A percentile compares a stretch with the other conserved stretches of the same genome.
phyloP scores from a whole-genome alignment of 2,888 invertebrate genomes.

The Hirtodrosophila alboralis region DNA sequence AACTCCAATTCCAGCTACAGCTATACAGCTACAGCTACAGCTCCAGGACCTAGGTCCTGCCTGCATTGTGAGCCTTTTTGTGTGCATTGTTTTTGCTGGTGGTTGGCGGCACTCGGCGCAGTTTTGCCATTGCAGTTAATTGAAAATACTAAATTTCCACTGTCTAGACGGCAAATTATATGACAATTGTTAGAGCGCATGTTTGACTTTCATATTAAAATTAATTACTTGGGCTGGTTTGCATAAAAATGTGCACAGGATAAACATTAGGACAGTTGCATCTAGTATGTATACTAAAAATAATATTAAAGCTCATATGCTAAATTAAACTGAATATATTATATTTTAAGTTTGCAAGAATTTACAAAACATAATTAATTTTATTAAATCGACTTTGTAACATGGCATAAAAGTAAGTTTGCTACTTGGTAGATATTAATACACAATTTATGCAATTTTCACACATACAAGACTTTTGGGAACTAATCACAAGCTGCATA shows the following conservation, averaged over 20 bases:
- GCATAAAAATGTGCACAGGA: conserved; percentile 58
- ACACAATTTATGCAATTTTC: conserved; percentile 43
- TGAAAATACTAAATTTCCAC: conserved; percentile 83
- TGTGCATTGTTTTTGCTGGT: conserved; percentile 62
- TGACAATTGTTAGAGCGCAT: conserved; percentile 82
- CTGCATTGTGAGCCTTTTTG: conserved; percentile 72
- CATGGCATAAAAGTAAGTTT: conserved; percentile 10
- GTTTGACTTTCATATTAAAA: conserved; percentile 80
- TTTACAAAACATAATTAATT: not conserved
- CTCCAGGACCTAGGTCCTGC: conserved; percentile 7
- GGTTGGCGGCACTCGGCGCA: conserved; percentile 34
- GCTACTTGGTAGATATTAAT: conserved; percentile 14
- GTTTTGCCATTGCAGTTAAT: conserved; percentile 81
- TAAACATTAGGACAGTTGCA: conserved; percentile 35
- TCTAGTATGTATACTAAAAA: too few relatives aligned
- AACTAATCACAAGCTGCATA: conserved; percentile 38
- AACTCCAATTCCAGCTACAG: conserved; percentile 3
- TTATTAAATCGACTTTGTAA: not conserved
- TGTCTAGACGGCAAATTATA: conserved; percentile 84
- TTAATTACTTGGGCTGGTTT: conserved; percentile 77
- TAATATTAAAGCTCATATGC: too few relatives aligned
- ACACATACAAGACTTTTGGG: conserved; percentile 31
- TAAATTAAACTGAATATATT: too few relatives aligned
- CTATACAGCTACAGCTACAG: conserved; percentile 1
- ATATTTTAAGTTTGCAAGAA: not conserved